These are phyloP conservation scores for Sweltsa coloradensis DNA, from an alignment of 1,140 invertebrate genomes.

Conservation along the genomic window DNA sequence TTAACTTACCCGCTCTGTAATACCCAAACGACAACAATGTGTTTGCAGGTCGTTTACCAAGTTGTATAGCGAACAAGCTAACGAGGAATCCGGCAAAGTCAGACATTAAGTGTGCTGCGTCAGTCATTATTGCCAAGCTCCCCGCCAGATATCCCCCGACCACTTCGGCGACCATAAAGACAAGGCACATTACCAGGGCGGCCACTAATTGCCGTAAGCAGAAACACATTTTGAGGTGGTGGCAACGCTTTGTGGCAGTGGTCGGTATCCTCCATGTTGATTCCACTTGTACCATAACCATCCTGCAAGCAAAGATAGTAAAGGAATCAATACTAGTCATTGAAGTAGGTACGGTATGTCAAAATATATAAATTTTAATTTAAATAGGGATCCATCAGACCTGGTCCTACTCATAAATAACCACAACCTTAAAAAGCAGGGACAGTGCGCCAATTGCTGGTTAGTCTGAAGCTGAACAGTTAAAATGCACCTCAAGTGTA, in stretches of 20 bases:
- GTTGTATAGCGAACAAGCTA: conserved; percentile 59
- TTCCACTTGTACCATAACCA: too few species aligned
- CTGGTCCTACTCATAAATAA: too few species aligned
- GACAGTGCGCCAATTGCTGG: too few species aligned
- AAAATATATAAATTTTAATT: too few species aligned
- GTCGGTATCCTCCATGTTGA: background rate
- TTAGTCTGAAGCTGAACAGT: too few species aligned
- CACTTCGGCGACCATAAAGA: conserved; percentile 57
- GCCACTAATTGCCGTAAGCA: conserved; percentile 34
- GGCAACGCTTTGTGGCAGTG: conserved; percentile 3
- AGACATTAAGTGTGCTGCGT: conserved; percentile 72
- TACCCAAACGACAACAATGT: conserved; percentile 67
- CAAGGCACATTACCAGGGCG: conserved; percentile 42
- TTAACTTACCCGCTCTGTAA: conserved; percentile 53
- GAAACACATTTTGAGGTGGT: background rate
- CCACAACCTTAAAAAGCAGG: too few species aligned
- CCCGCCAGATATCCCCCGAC: conserved; percentile 65
- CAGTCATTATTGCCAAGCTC: conserved; percentile 71
- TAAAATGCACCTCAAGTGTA: too few species aligned
- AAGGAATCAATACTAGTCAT: too few species aligned
- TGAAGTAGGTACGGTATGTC: too few species aligned
- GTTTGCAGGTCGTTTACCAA: conserved; percentile 49
- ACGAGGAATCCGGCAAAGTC: conserved; percentile 74
- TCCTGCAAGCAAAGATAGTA: too few species aligned
- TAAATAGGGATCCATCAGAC: too few species aligned